Conservation (phyloP, 1,140 invertebrate genomes). For the Tetramorium parvispinum region DNA sequence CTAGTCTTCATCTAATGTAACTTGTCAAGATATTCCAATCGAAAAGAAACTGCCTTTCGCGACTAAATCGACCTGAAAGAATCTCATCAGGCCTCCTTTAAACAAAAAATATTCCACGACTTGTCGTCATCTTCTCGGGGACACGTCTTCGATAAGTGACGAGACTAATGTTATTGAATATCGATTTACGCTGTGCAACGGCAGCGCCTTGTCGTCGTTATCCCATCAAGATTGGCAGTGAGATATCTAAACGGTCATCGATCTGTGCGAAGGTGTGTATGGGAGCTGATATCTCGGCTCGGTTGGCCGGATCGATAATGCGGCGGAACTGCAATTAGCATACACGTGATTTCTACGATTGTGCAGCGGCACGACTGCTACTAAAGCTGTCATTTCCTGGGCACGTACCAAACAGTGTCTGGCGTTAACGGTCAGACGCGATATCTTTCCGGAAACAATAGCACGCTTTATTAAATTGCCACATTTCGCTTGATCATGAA, state of each 20-base stretch:
- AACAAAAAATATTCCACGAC: slow-evolving; percentile 28
- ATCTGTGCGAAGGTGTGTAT: neutral
- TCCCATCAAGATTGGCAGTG: slow-evolving; percentile 39
- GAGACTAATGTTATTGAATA: slow-evolving; percentile 52
- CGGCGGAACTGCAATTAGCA: slow-evolving; percentile 56
- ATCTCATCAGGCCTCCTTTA: neutral
- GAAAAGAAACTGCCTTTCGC: neutral
- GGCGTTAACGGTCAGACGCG: slow-evolving; percentile 37
- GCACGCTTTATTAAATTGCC: slow-evolving; percentile 24
- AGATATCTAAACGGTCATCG: slow-evolving; percentile 46
- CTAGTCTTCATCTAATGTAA: neutral
- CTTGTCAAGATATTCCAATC: neutral
- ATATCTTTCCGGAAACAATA: slow-evolving; percentile 49
- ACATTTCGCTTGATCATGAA: neutral
- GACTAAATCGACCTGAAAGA: slow-evolving; percentile 15
- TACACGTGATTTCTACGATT: slow-evolving; percentile 50
- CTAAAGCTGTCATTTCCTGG: slow-evolving; percentile 51
- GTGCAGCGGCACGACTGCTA: slow-evolving; percentile 33
- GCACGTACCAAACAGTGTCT: slow-evolving; percentile 47
- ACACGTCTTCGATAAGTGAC: slow-evolving; percentile 18
- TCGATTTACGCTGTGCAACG: slow-evolving; percentile 31
- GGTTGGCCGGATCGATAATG: slow-evolving; percentile 22
- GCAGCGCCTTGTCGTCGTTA: slow-evolving; percentile 7
- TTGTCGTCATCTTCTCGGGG: neutral
- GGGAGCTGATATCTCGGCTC: slow-evolving; percentile 40